Conservation (phyloP, 2,797 vertebrate species). For the Setipinna tenuifilis region DNA sequence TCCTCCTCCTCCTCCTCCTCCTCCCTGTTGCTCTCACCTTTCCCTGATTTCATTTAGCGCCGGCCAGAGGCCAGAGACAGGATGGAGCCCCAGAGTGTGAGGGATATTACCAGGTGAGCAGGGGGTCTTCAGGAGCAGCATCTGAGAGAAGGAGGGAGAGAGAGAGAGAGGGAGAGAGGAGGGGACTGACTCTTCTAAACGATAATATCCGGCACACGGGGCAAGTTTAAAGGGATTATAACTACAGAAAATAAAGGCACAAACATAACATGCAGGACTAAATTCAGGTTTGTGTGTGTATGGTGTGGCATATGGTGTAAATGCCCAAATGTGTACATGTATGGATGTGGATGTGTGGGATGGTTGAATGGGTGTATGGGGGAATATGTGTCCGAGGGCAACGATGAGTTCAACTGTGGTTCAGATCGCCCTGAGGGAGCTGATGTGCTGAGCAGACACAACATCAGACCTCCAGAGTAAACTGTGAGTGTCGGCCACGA, state of each 20-base stretch:
- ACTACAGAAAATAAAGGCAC: neutral
- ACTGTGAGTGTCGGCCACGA: neutral
- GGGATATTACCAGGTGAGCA: slow-evolving; percentile 55
- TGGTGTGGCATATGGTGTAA: neutral
- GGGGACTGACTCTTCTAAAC: no score
- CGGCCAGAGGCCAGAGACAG: slow-evolving; percentile 44
- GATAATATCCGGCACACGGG: neutral
- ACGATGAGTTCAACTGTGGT: neutral
- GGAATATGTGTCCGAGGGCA: neutral
- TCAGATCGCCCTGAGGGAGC: neutral
- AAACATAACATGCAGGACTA: neutral
- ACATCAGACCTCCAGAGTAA: neutral
- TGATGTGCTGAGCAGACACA: neutral
- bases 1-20: neutral
- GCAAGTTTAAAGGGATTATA: neutral
- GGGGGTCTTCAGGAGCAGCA: slow-evolving; percentile 11
- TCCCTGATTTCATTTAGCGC: slow-evolving; percentile 13
- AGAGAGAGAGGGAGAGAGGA: slow-evolving; percentile 30
- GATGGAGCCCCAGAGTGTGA: slow-evolving; percentile 62
- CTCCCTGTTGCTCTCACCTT: slow-evolving; percentile 33
- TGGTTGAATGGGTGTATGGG: neutral
- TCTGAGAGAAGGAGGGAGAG: slow-evolving; percentile 37
- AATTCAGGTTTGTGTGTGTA: neutral
- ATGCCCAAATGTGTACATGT: neutral
- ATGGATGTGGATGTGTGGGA: neutral